Evolutionary conservation across 2,888 invertebrate genomes (phyloP), one percentile per base, ranked within the genome.

Genomic region (Caenorhabditis zanzibari): DNA sequence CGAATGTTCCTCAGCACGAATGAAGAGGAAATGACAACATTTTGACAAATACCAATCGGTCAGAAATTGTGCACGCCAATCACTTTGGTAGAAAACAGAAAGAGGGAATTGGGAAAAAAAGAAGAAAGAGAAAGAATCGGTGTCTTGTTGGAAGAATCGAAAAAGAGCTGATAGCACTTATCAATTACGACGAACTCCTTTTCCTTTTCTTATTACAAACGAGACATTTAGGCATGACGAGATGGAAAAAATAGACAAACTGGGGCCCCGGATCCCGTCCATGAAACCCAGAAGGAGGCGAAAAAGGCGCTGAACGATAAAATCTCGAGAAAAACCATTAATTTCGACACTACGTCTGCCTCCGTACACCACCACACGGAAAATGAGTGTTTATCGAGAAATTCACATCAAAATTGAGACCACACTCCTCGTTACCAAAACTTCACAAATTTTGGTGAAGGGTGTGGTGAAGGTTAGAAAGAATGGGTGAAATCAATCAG

Each of bases 241-340:
- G 16, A n/a, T 58, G 47, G 44, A 73, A 19, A 14, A 26, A 28
- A 54, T 56, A 56, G 41, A 74, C 74, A 38, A 22, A 38, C 47
- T 59, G 59, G 52, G 24, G 38, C 54, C 38, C 19, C 41, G 44
- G 77, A 24, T 59, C 41, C 35, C 26, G 28, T 22, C 35, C 24
- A 26, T 26, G n/a, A 49, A 54, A 54, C 64, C 22, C 68, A 66
- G 75, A 76, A 56, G 26, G 32, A 35, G 19, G 14, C 4, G 47
- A 19, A 19, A 35, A 66, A 47, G 49, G 35, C 44, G 64, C 41
- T 47, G 52, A 38, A 19, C 47, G 76, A 76, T 76, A 68, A 76
- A 76, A 76, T 76, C 76, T 76, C 68, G 58, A 76, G 24, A 76
- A 79, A 77, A 79, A 71, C 79, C 71, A 79, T 79, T 79, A 79